Conservation (phyloP, 92 coral and sea anemone genomes). For the Hydrozoanthus gracilis region DNA sequence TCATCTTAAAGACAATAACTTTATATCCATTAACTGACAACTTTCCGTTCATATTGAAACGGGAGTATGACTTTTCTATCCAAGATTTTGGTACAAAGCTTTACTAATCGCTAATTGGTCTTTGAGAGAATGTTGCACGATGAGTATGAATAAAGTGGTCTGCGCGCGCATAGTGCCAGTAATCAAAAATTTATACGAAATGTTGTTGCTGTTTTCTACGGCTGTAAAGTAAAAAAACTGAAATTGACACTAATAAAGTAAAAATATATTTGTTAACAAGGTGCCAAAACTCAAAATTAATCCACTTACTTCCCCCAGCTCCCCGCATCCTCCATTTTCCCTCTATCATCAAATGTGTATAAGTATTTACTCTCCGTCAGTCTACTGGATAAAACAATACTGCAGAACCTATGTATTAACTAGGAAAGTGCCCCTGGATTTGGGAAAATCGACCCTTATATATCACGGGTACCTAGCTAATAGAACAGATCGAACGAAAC, state of each 20-base stretch:
- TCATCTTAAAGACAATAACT: neutral
- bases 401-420: too few species aligned
- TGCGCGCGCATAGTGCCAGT: neutral
- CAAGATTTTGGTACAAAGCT: conserved; percentile 16
- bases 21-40: conserved; percentile 6
- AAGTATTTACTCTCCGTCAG: too few species aligned
- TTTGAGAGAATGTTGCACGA: neutral
- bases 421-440: too few species aligned
- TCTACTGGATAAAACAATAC: too few species aligned
- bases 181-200: conserved; percentile 10
- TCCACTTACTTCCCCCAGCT: too few species aligned
- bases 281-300: too few species aligned
- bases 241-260: too few species aligned
- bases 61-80: neutral
- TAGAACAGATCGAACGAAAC: neutral
- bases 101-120: conserved; percentile 29
- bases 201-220: neutral
- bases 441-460: too few species aligned
- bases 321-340: too few species aligned
- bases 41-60: neutral
- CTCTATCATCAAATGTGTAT: too few species aligned
- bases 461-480: neutral
- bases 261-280: too few species aligned
- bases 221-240: conserved; percentile 1
- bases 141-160: conserved; percentile 18